Evolutionary conservation across 2,797 vertebrate species (phyloP).

Genomic region (Emydoidea blandingii): DNA sequence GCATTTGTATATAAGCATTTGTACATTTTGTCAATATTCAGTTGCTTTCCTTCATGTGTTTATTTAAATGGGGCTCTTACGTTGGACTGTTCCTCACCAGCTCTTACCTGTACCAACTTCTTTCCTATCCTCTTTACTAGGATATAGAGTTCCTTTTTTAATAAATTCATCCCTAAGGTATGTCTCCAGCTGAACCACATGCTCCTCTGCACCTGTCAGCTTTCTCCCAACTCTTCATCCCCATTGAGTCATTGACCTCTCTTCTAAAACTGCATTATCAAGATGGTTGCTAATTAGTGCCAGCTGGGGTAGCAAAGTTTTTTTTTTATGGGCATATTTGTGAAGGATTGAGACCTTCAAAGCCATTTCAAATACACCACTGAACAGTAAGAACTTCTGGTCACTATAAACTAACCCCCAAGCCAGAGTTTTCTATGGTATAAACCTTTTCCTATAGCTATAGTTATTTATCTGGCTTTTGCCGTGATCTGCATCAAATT

Average conservation of each 20-base stretch:
- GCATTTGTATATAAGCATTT: too few relatives aligned
- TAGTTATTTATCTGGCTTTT: background rate
- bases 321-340: background rate
- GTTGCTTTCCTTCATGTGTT: background rate
- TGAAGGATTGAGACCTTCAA: background rate
- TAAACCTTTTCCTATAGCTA: background rate
- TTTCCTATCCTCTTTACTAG: background rate
- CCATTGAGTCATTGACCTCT: slow-evolving; percentile 1
- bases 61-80: background rate
- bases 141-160: background rate
- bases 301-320: background rate
- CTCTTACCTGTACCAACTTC: background rate
- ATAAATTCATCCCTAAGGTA: background rate
- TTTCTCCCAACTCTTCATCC: background rate
- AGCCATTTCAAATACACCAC: background rate
- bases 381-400: background rate
- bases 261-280: background rate
- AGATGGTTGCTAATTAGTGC: background rate
- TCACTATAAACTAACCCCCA: background rate
- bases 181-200: background rate
- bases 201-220: background rate
- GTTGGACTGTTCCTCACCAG: background rate
- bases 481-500: background rate
- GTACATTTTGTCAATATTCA: too few relatives aligned
- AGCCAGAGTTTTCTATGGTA: background rate